phyloP scores from a whole-genome alignment of 2,888 invertebrate genomes.

The Andrena camellia region DNA sequence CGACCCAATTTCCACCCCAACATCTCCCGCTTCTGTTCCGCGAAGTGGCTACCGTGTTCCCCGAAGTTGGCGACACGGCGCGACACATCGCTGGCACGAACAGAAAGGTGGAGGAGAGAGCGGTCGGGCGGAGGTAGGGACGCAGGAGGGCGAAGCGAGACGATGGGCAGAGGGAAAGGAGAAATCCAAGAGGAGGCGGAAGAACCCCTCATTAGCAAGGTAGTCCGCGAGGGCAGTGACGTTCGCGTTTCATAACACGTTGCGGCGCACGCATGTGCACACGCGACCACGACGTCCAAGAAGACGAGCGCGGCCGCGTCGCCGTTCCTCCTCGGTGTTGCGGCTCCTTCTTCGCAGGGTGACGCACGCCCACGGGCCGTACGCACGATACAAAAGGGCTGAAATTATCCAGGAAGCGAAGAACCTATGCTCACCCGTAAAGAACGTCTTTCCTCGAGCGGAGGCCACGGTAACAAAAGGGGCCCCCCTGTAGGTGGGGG shows the following conservation, averaged over 20 bases:
- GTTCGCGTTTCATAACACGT: conserved; percentile 74
- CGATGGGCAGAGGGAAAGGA: not conserved
- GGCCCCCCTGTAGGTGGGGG: conserved; percentile 27
- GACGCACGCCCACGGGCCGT: conserved; percentile 70
- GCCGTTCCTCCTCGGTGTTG: conserved; percentile 58
- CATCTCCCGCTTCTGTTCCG: conserved; percentile 32
- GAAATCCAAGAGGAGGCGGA: conserved; percentile 36
- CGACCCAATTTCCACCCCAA: conserved; percentile 34
- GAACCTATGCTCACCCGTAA: conserved; percentile 70
- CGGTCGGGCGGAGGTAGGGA: not conserved
- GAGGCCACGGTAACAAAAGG: conserved; percentile 58
- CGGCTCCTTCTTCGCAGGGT: conserved; percentile 61
- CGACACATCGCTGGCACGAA: conserved; percentile 54
- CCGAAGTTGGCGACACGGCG: conserved; percentile 54
- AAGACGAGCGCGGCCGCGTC: conserved; percentile 24
- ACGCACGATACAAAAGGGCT: conserved; percentile 68
- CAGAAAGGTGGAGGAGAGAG: conserved; percentile 33
- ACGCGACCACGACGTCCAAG: conserved; percentile 54
- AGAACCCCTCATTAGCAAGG: conserved; percentile 75
- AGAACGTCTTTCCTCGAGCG: conserved; percentile 68
- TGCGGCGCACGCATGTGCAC: conserved; percentile 60
- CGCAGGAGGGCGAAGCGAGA: conserved; percentile 1
- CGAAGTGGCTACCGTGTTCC: conserved; percentile 53
- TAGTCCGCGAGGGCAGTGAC: conserved; percentile 70
- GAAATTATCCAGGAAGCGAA: conserved; percentile 76